Percentiles rank a stretch among this genome's conserved stretches.
phyloP scores from a whole-genome alignment of 2,113 vertebrate species.

The Empidonax traillii region DNA sequence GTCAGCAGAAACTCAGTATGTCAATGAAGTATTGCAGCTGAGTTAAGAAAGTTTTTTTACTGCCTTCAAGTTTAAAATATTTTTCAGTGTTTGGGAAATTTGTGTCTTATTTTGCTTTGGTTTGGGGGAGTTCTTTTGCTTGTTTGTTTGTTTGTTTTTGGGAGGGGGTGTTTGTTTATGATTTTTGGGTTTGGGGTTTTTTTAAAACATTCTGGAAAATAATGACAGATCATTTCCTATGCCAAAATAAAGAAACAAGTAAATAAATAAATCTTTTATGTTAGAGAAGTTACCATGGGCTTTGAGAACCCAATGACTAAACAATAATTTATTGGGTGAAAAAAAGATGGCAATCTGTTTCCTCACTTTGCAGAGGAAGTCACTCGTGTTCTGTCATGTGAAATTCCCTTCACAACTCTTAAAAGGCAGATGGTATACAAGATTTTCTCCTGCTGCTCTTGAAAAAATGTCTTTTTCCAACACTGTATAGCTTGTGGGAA shows the following conservation, averaged over 20 bases:
- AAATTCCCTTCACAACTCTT: not conserved
- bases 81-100: not conserved
- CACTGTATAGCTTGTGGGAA: not conserved
- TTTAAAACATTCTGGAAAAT: not conserved
- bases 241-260: not conserved
- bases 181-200: not conserved
- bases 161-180: no score
- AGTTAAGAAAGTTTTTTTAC: not conserved
- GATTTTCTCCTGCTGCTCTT: not conserved
- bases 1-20: not conserved
- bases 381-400: not conserved
- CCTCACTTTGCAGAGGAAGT: not conserved
- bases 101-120: not conserved
- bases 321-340: not conserved
- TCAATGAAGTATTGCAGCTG: not conserved
- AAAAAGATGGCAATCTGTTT: not conserved
- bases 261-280: not conserved
- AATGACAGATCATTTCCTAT: not conserved
- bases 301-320: not conserved
- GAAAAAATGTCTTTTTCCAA: not conserved
- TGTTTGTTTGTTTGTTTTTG: not conserved
- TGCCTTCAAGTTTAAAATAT: not conserved
- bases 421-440: not conserved
- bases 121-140: no score
- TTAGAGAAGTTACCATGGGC: not conserved